Percentiles rank a stretch among this genome's conserved stretches.
Conservation (phyloP, 2,113 vertebrate species). For the Oreochromis aureus region DNA sequence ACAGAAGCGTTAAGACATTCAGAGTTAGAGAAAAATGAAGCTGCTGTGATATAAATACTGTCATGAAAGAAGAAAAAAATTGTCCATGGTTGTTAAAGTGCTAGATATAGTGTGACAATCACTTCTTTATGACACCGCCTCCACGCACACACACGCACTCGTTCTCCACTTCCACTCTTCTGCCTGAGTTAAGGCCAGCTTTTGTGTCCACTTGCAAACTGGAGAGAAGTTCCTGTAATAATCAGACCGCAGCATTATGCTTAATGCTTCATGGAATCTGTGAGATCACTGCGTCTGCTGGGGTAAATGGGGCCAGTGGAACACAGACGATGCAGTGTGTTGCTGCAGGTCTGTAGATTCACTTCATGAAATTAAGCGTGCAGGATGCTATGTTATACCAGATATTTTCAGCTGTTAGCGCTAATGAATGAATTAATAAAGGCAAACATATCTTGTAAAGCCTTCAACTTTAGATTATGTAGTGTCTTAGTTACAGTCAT, state of each 20-base stretch:
- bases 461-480: not conserved
- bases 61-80: not conserved
- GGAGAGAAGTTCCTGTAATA: constrained; percentile 27
- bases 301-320: not conserved
- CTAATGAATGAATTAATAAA: not conserved
- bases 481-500: not conserved
- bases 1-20: not conserved
- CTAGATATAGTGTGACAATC: constrained; percentile 13
- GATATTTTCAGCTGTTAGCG: not conserved
- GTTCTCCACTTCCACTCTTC: not conserved
- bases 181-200: not conserved
- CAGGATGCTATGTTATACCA: not conserved
- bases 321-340: constrained; percentile 29
- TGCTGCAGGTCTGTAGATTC: not conserved
- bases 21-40: not conserved
- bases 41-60: not conserved
- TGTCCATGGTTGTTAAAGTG: not conserved
- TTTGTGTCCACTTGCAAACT: constrained; percentile 12
- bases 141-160: not conserved
- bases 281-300: constrained; percentile 23
- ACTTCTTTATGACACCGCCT: constrained; percentile 24
- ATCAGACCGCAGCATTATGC: not conserved
- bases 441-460: not conserved
- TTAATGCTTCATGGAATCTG: constrained; percentile 15
- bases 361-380: not conserved